These are phyloP conservation scores for cattle (Bos taurus) DNA, from an alignment of 2,113 vertebrate genomes.

Conservation along the genomic window DNA sequence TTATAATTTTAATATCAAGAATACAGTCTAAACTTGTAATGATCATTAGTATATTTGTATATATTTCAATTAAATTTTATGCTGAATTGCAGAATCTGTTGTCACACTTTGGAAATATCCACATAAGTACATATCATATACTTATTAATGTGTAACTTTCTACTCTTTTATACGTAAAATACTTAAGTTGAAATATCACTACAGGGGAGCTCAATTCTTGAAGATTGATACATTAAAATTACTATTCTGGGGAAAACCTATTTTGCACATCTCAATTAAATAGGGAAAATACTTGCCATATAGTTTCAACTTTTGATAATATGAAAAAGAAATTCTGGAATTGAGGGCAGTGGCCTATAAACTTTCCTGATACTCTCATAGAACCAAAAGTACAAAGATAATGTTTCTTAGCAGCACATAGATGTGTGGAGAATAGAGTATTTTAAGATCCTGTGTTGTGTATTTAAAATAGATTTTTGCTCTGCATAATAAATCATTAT, in stretches of 20 bases:
- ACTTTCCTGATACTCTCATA: not conserved
- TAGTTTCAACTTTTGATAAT: not conserved
- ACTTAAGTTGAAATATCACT: not conserved
- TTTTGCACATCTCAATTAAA: not conserved
- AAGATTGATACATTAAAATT: not conserved
- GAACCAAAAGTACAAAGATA: not conserved
- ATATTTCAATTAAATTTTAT: not conserved
- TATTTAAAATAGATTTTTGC: not conserved
- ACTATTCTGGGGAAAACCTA: not conserved
- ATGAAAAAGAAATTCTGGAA: conserved; percentile 32
- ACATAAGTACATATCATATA: not conserved
- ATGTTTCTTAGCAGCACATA: not conserved
- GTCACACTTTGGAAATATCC: not conserved
- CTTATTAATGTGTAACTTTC: not conserved
- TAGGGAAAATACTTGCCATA: not conserved
- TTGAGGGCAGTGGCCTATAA: not conserved
- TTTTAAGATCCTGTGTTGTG: not conserved
- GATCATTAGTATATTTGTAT: not conserved
- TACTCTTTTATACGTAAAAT: not conserved
- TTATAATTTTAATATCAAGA: not conserved
- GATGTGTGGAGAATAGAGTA: not conserved
- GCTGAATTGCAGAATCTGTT: not conserved
- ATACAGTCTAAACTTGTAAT: not conserved
- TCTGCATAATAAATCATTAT: not conserved
- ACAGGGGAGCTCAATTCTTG: not conserved